Conservation (phyloP, 2,797 vertebrate species). For the Rousettus madagascariensis region DNA sequence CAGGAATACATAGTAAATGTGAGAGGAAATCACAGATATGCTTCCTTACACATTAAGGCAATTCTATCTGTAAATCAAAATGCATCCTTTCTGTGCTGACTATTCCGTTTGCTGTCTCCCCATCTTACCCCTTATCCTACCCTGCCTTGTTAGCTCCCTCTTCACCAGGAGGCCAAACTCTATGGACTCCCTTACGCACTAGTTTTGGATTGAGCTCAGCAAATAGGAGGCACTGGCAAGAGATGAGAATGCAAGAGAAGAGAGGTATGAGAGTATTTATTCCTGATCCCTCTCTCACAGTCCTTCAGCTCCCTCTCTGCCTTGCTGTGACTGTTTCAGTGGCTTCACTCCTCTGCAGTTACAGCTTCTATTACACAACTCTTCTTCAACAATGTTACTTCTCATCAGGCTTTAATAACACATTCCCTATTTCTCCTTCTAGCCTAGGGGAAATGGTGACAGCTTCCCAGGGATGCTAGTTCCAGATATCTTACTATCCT, state of each 20-base stretch:
- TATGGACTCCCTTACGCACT: neutral
- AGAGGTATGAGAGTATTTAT: neutral
- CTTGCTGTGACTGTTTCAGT: neutral
- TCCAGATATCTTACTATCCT: neutral
- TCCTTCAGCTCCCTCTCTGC: neutral
- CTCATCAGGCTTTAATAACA: neutral
- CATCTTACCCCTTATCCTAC: too few species aligned
- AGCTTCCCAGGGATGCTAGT: neutral
- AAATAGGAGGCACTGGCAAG: neutral
- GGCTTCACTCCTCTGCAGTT: neutral
- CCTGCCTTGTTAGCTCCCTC: neutral
- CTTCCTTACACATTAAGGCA: slow-evolving; percentile 11
- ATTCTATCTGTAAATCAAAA: slow-evolving; percentile 14
- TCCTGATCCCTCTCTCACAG: neutral
- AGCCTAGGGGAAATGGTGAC: neutral
- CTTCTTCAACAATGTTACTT: neutral
- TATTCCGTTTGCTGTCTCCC: neutral
- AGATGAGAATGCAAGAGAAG: neutral
- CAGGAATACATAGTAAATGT: neutral
- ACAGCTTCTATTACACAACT: neutral
- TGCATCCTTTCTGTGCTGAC: neutral
- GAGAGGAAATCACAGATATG: neutral
- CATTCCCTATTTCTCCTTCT: neutral
- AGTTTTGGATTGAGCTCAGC: neutral
- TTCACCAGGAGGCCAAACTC: neutral